Conservation (phyloP, 2,797 vertebrate species). For the Coranthus polyacanthus region DNA sequence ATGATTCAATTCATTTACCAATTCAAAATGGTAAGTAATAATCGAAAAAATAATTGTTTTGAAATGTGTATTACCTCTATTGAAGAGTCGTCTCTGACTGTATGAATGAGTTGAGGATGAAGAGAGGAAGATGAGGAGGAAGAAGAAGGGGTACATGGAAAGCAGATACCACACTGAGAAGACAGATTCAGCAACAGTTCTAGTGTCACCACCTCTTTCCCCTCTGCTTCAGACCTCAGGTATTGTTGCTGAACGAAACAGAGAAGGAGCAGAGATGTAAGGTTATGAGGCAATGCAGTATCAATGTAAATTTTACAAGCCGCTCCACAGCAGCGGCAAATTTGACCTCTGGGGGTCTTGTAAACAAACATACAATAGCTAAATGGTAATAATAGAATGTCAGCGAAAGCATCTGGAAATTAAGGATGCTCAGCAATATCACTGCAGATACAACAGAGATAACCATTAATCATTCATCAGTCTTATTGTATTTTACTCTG, state of each 20-base stretch:
- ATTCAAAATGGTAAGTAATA: conserved; percentile 5
- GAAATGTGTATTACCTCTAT: conserved; percentile 75
- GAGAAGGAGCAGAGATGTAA: conserved; percentile 5
- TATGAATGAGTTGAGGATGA: conserved; percentile 79
- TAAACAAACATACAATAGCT: conserved; percentile 21
- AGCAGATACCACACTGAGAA: conserved; percentile 87
- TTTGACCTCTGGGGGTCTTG: not conserved
- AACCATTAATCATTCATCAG: conserved; percentile 5
- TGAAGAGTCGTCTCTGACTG: conserved; percentile 87
- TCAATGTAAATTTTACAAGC: not conserved
- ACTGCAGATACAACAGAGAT: not conserved
- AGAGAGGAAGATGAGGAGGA: conserved; percentile 74
- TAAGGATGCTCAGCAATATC: conserved; percentile 1
- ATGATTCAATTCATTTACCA: not conserved
- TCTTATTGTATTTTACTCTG: not conserved
- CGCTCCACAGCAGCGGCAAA: not conserved
- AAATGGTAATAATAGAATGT: conserved; percentile 9
- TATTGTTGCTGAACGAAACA: conserved; percentile 85
- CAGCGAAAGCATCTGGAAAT: conserved; percentile 16
- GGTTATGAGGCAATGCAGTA: not conserved
- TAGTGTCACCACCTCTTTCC: conserved; percentile 89
- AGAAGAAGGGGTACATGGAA: conserved; percentile 84
- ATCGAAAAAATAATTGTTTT: not conserved
- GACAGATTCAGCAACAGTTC: conserved; percentile 91
- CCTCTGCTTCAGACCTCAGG: conserved; percentile 88